Percentiles rank a stretch among this genome's conserved stretches.
These are phyloP conservation scores for Pachliopta kotzebuea DNA, from an alignment of 2,888 invertebrate species.

Conservation along the genomic window DNA sequence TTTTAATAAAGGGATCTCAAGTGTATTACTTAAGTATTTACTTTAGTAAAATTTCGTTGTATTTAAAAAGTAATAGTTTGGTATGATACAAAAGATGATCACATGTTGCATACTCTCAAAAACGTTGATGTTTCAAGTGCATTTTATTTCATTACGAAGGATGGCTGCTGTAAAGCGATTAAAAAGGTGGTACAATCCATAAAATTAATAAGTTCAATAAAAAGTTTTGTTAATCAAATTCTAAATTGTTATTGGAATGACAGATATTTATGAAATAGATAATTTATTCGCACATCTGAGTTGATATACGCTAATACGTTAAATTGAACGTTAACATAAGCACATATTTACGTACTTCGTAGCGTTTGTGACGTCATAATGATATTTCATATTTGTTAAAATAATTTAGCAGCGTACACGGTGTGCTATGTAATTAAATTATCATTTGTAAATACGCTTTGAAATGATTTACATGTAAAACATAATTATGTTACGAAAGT, in stretches of 20 bases:
- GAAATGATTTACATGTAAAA: background rate
- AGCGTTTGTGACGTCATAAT: conserved; percentile 16
- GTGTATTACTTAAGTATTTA: too few relatives aligned
- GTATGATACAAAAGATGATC: too few relatives aligned
- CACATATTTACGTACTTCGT: conserved; percentile 14
- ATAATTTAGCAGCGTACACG: conserved; percentile 9
- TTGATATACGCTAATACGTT: conserved; percentile 20
- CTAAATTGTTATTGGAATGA: background rate
- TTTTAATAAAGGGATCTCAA: too few relatives aligned
- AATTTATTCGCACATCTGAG: conserved; percentile 16
- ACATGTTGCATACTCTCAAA: too few relatives aligned
- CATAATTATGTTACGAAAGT: background rate
- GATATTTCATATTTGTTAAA: conserved; percentile 14
- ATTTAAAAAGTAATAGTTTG: too few relatives aligned
- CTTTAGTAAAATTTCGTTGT: too few relatives aligned
- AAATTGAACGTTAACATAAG: conserved; percentile 19
- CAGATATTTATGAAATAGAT: conserved; percentile 7
- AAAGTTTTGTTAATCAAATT: too few relatives aligned
- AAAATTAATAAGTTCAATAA: too few relatives aligned
- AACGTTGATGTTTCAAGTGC: too few relatives aligned
- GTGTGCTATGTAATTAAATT: conserved; percentile 19
- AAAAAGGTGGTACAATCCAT: too few relatives aligned
- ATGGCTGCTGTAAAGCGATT: too few relatives aligned
- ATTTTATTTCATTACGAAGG: too few relatives aligned
- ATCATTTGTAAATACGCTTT: conserved; percentile 10